Conservation (phyloP, 2,113 vertebrate species). For the Pelecanus crispus region DNA sequence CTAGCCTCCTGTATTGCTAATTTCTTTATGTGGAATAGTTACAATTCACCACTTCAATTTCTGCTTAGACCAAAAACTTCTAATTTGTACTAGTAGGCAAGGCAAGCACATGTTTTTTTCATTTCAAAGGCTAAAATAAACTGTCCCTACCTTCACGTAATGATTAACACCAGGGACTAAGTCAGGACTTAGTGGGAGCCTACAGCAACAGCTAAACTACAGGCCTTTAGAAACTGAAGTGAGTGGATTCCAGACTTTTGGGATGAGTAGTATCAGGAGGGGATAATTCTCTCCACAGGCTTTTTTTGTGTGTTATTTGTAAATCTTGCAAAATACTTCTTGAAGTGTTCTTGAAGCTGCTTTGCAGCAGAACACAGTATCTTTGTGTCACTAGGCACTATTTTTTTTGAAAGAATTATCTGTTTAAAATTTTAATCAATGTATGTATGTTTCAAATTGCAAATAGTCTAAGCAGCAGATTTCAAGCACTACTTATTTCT, state of each 20-base stretch:
- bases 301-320: not conserved
- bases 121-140: not conserved
- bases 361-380: not conserved
- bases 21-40: not conserved
- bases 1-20: not conserved
- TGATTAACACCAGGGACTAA: not conserved
- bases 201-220: not conserved
- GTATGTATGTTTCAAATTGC: not conserved
- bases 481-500: not conserved
- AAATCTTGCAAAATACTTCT: not conserved
- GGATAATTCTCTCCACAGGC: not conserved
- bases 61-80: not conserved
- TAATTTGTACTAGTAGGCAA: not conserved
- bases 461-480: not conserved
- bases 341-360: not conserved
- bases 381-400: not conserved
- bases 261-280: not conserved
- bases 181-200: not conserved
- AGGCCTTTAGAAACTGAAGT: not conserved
- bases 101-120: not conserved
- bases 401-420: not conserved
- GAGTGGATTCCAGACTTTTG: not conserved
- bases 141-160: not conserved
- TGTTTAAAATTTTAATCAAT: not conserved
- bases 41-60: not conserved